Evolutionary conservation across 2,113 vertebrate species (phyloP).

Genomic region (Hoplias malabaricus): DNA sequence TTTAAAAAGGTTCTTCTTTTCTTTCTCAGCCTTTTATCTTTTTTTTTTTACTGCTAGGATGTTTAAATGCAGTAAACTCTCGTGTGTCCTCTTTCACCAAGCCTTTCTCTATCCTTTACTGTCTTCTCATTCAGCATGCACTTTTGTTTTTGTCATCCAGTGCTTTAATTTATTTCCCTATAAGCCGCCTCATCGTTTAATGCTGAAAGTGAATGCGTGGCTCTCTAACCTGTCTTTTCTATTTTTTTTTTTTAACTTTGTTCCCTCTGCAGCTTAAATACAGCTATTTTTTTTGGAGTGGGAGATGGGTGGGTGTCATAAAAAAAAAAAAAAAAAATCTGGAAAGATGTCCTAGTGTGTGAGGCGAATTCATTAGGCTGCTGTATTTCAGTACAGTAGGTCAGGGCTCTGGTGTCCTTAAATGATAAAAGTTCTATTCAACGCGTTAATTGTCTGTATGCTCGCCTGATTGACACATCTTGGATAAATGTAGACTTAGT

Average conservation of each 20-base stretch:
- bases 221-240: conserved; percentile 44
- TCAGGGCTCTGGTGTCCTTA: conserved; percentile 77
- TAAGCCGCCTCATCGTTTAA: not conserved
- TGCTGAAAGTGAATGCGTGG: not conserved
- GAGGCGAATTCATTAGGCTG: conserved; percentile 75
- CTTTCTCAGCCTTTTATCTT: conserved; percentile 57
- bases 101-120: not conserved
- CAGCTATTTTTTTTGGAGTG: conserved; percentile 5
- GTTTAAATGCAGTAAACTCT: conserved; percentile 33
- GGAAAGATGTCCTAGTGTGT: conserved; percentile 76
- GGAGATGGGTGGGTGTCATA: not conserved
- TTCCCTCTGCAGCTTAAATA: not conserved
- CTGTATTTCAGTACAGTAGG: conserved; percentile 78
- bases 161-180: not conserved
- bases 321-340: conserved; percentile 56
- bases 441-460: conserved; percentile 78
- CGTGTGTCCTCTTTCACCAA: conserved; percentile 61
- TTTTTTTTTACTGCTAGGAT: conserved; percentile 67
- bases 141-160: conserved; percentile 15
- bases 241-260: not conserved
- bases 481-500: conserved; percentile 79
- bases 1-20: too few relatives aligned
- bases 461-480: conserved; percentile 75
- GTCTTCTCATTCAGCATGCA: not conserved
- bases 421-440: conserved; percentile 79